Evolutionary conservation across 2,888 invertebrate genomes (phyloP).

Genomic region (Leuctra nigra): DNA sequence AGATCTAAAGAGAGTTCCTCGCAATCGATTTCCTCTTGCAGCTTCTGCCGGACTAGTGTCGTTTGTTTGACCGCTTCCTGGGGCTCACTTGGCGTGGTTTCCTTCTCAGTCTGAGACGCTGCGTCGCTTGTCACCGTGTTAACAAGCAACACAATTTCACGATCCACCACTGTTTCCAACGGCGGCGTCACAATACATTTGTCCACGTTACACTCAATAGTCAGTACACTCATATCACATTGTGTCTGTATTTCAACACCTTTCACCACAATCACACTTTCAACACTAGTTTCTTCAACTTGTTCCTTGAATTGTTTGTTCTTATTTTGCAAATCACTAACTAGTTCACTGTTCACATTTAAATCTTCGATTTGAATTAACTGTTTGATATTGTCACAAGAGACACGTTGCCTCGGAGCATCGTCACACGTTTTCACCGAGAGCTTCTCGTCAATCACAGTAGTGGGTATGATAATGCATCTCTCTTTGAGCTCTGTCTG

Average conservation of each 20-base stretch:
- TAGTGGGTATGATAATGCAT: constrained; percentile 16
- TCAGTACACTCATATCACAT: constrained; percentile 19
- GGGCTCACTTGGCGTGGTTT: constrained; percentile 35
- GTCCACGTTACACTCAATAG: background rate
- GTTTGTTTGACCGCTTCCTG: constrained; percentile 41
- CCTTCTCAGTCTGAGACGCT: constrained; percentile 48
- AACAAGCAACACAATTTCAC: constrained; percentile 54
- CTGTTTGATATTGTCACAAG: background rate
- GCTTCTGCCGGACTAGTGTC: constrained; percentile 48
- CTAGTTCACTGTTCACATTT: background rate
- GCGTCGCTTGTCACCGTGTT: constrained; percentile 56
- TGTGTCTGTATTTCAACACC: constrained; percentile 19
- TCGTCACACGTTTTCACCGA: constrained; percentile 6
- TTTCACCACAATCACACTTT: background rate
- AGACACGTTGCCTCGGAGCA: background rate
- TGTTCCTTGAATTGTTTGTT: background rate
- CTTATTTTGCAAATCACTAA: background rate
- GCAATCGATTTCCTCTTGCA: constrained; percentile 72
- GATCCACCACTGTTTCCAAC: constrained; percentile 55
- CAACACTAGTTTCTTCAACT: background rate
- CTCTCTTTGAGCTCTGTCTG: constrained; percentile 16
- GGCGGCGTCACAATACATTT: background rate
- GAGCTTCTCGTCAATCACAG: constrained; percentile 20
- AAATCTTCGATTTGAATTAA: constrained; percentile 1
- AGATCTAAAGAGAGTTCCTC: constrained; percentile 61